A percentile compares a stretch with the other conserved stretches of the same genome.
Evolutionary conservation across 2,888 invertebrate species (phyloP).

Genomic region (Graphium colonna): DNA sequence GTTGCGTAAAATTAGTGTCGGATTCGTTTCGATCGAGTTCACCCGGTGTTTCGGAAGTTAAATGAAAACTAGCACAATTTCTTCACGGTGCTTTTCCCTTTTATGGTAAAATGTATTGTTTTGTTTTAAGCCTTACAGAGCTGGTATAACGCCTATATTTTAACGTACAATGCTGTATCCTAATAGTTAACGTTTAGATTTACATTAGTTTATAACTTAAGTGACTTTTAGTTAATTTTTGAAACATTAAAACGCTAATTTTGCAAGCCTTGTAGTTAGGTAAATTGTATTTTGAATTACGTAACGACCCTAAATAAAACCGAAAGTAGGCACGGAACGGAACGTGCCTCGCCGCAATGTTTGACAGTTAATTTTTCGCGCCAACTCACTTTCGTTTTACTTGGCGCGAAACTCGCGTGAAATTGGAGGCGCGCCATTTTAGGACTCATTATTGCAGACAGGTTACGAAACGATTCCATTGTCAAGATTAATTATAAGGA

Average conservation of each 20-base stretch:
- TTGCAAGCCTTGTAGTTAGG: too few species aligned
- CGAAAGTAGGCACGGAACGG: slow-evolving; percentile 24
- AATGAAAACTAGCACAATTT: slow-evolving; percentile 11
- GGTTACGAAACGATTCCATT: slow-evolving; percentile 18
- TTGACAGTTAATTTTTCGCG: slow-evolving; percentile 26
- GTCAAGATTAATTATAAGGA: slow-evolving; percentile 3
- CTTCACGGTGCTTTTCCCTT: slow-evolving; percentile 6
- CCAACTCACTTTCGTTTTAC: slow-evolving; percentile 28
- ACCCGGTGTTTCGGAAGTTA: slow-evolving; percentile 15
- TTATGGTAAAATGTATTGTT: slow-evolving; percentile 1
- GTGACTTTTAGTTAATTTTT: too few species aligned
- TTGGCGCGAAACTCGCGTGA: slow-evolving; percentile 26
- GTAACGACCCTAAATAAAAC: slow-evolving; percentile 24
- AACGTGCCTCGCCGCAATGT: slow-evolving; percentile 18
- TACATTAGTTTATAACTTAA: too few species aligned
- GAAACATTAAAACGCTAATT: too few species aligned
- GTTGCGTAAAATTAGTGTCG: slow-evolving; percentile 16
- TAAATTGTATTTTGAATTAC: slow-evolving; percentile 4
- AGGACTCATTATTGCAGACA: slow-evolving; percentile 13
- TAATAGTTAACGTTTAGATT: too few species aligned
- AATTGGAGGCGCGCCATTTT: slow-evolving; percentile 19
- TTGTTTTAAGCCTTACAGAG: slow-evolving; percentile 10
- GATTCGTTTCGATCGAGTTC: slow-evolving; percentile 13
- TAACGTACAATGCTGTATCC: background rate
- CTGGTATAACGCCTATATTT: background rate